Evolutionary conservation across 1,140 invertebrate species (phyloP).

Genomic region (Magallana angulata): DNA sequence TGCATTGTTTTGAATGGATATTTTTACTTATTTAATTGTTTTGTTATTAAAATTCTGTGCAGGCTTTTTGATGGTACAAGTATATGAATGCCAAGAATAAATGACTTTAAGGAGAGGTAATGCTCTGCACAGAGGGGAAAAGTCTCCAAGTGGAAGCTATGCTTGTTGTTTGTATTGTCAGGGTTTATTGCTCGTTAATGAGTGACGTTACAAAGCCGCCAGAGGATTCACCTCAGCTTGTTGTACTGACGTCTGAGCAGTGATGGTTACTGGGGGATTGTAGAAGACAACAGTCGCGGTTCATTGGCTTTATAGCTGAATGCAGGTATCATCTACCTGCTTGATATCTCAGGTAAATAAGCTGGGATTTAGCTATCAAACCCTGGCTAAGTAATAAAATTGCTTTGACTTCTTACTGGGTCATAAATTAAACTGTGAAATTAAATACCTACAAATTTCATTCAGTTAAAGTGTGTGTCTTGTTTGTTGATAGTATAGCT

Average conservation of each 20-base stretch:
- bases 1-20: too few relatives aligned
- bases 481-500: not conserved
- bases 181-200: constrained; percentile 8
- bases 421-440: constrained; percentile 6
- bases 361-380: constrained; percentile 9
- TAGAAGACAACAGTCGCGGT: not conserved
- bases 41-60: too few relatives aligned
- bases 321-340: constrained; percentile 25
- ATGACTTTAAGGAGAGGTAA: too few relatives aligned
- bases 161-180: not conserved
- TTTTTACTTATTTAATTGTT: too few relatives aligned
- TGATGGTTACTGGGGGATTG: constrained; percentile 16
- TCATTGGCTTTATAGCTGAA: constrained; percentile 20
- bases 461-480: not conserved
- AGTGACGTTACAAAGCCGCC: not conserved
- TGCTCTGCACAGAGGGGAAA: too few relatives aligned
- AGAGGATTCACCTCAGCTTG: not conserved
- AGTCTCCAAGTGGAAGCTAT: not conserved
- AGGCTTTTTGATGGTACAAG: too few relatives aligned
- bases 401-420: not conserved
- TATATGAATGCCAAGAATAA: too few relatives aligned
- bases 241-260: not conserved
- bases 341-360: not conserved
- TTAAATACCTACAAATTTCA: constrained; percentile 14
- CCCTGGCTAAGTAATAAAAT: not conserved